Base-by-base conservation (phyloP, 2,888 invertebrate species). In the Brenthis hecate region DNA sequence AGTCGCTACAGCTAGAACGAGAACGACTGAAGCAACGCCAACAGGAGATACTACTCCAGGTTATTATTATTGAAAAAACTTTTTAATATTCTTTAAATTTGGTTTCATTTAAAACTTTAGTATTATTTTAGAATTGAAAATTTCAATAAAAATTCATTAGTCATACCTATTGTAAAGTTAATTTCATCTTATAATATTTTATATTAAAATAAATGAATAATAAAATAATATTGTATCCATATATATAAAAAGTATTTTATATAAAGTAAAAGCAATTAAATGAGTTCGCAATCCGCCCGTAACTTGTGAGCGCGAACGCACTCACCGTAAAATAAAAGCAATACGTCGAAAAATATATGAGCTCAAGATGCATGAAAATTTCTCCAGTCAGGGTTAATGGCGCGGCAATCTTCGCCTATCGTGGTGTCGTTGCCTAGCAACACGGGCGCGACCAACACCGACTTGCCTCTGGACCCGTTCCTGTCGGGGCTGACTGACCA, bases 1-100 rank as follows among this genome's bases (percentile, higher is more conserved):
- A 97, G 85, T 96, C 96, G 70, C 93, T 98, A 77, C 97, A 98
- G 86, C 94, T 97, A 85, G 98, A 98, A 91, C 94, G 98, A 73
- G 98, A 98, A 86, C 95, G 96, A 80, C 94, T 98, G 77, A 97
- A 97, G 89, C 96, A 97, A 81, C 94, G 98, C 78, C 97, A 97
- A 87, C 97, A 97, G 90, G 98, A 98, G 93, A 97, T 98, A 80
- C 94, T 96, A 87, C 94, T 96, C 85, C 97, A 97, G 95, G 96
- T 96, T 89, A 53, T 50, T 51, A 62, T 57, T n/a, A 36, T n/a
- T 13, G n/a, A 23, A 13, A n/a, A 36, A 36, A 36, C 36, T 36
- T 36, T 36, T 8, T 6, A 8, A 36, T 43, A 43, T 11, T 43
- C 36, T 43, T 43, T 43, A 11, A 43, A 43, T 43, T 43, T 43